phyloP scores from a whole-genome alignment of 1,140 invertebrate species.

The Sweltsa coloradensis region DNA sequence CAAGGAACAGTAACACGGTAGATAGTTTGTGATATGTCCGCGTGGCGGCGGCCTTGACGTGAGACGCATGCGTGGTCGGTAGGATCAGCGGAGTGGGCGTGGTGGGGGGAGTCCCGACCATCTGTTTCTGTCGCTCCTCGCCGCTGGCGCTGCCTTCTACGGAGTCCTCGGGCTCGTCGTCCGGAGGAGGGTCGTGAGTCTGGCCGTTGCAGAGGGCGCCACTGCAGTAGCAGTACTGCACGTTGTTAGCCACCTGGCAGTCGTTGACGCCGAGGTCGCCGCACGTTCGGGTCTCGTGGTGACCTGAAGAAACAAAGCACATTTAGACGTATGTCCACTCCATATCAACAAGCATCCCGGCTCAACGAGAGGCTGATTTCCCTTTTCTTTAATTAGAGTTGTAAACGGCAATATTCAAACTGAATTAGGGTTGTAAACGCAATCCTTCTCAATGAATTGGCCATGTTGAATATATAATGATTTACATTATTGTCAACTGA shows the following conservation, averaged over 20 bases:
- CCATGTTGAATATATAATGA: no score
- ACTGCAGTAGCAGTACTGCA: constrained; percentile 37
- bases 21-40: no score
- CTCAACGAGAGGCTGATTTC: background rate
- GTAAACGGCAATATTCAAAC: background rate
- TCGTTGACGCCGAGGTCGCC: constrained; percentile 33
- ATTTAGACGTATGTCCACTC: background rate
- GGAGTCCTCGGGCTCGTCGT: constrained; percentile 2
- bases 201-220: constrained; percentile 35
- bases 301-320: constrained; percentile 15
- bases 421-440: no score
- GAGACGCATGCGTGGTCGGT: background rate
- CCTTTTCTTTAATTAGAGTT: background rate
- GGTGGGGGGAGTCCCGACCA: background rate
- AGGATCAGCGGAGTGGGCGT: background rate
- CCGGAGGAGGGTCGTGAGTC: background rate
- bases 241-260: constrained; percentile 33
- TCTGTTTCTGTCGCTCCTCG: no score
- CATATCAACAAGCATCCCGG: background rate
- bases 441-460: no score
- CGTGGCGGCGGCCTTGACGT: background rate
- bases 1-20: no score
- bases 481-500: no score
- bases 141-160: background rate
- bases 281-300: constrained; percentile 28